Conservation (phyloP, 2,888 invertebrate genomes). For the Chalcosyrphus nemorum region DNA sequence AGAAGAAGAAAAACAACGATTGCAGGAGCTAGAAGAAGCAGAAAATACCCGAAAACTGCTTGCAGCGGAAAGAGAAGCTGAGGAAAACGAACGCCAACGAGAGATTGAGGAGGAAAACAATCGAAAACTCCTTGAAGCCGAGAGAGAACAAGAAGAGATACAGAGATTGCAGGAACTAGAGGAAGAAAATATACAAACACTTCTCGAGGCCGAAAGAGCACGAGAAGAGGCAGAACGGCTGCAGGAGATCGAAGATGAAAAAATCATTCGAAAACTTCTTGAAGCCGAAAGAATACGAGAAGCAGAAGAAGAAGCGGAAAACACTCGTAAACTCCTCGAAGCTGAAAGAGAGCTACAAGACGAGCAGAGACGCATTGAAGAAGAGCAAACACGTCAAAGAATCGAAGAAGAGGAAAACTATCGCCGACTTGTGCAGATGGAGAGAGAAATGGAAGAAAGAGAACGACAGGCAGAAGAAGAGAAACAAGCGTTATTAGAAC, state of each 20-base stretch:
- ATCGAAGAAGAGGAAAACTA: slow-evolving; percentile 76
- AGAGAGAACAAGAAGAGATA: slow-evolving; percentile 65
- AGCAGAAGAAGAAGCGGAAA: slow-evolving; percentile 60
- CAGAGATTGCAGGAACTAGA: slow-evolving; percentile 4
- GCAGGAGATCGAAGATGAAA: slow-evolving; percentile 71
- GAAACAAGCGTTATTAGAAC: slow-evolving; percentile 20
- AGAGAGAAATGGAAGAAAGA: slow-evolving; percentile 47
- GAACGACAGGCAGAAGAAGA: slow-evolving; percentile 44
- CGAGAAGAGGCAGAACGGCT: slow-evolving; percentile 70
- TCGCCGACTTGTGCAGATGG: slow-evolving; percentile 75
- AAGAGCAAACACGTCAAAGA: slow-evolving; percentile 65
- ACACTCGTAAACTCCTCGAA: slow-evolving; percentile 14
- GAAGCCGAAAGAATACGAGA: slow-evolving; percentile 68
- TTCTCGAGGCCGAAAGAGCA: slow-evolving; percentile 60
- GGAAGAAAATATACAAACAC: slow-evolving; percentile 61
- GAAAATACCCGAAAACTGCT: slow-evolving; percentile 4
- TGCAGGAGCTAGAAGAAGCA: background rate
- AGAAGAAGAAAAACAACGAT: slow-evolving; percentile 6
- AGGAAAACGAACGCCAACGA: background rate
- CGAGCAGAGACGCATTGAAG: slow-evolving; percentile 74
- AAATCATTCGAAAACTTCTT: slow-evolving; percentile 30
- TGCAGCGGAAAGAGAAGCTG: slow-evolving; percentile 21
- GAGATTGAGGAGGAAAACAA: slow-evolving; percentile 32
- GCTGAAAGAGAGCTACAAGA: slow-evolving; percentile 75
- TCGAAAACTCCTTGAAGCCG: slow-evolving; percentile 65